Evolutionary conservation across 2,888 invertebrate genomes (phyloP).

Genomic region (Andrena flavipes): DNA sequence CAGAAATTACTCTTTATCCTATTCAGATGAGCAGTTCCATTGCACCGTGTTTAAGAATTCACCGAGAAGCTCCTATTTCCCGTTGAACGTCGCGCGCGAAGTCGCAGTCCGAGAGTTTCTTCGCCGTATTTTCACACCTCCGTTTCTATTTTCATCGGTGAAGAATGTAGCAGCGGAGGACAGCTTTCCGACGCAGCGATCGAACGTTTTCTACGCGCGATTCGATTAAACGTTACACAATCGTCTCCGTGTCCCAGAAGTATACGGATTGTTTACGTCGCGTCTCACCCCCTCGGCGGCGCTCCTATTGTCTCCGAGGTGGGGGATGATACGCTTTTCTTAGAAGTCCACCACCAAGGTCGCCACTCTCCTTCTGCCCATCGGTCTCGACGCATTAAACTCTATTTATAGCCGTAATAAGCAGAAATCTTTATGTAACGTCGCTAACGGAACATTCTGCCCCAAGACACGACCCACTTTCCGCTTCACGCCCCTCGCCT

Average conservation of each 20-base stretch:
- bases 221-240: constrained; percentile 11
- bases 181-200: not conserved
- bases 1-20: not conserved
- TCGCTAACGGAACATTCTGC: constrained; percentile 41
- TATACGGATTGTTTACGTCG: not conserved
- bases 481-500: constrained; percentile 6
- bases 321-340: constrained; percentile 4
- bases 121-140: not conserved
- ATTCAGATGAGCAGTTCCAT: not conserved
- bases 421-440: constrained; percentile 56
- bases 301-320: not conserved
- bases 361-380: constrained; percentile 24
- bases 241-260: not conserved
- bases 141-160: constrained; percentile 3
- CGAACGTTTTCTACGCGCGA: not conserved
- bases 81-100: not conserved
- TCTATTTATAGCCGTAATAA: constrained; percentile 60
- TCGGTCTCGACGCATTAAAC: constrained; percentile 34
- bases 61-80: no score
- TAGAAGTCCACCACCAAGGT: constrained; percentile 40
- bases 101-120: not conserved
- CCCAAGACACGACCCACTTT: constrained; percentile 29
- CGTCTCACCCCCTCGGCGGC: not conserved
- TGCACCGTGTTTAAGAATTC: no score
- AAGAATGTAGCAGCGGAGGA: not conserved